Conservation (phyloP, 1,140 invertebrate genomes). For the Laupala kohalensis region DNA sequence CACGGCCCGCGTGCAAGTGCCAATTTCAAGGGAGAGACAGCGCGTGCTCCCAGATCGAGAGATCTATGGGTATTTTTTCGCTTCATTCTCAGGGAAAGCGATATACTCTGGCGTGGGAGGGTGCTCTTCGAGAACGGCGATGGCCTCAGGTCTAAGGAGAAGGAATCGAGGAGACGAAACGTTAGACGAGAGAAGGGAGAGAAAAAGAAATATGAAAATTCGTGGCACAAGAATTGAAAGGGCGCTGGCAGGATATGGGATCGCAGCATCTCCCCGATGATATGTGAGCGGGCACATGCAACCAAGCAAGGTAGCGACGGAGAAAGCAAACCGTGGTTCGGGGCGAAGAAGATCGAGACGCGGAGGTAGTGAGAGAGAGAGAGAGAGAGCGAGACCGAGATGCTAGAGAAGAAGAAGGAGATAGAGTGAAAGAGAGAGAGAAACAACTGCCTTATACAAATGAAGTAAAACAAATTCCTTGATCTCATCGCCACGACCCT, state of each 20-base stretch:
- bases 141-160: background rate
- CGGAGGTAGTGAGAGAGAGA: background rate
- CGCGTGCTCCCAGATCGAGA: background rate
- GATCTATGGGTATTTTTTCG: background rate
- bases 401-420: background rate
- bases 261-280: background rate
- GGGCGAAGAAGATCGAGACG: background rate
- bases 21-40: background rate
- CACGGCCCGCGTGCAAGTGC: background rate
- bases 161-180: background rate
- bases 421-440: background rate
- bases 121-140: background rate
- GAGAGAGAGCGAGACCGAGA: no score
- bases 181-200: background rate
- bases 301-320: background rate
- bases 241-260: background rate
- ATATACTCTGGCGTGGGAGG: background rate
- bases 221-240: background rate
- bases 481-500: conserved; percentile 16
- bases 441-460: conserved; percentile 18
- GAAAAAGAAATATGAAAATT: background rate
- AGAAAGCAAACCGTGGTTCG: background rate
- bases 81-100: background rate
- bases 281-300: background rate
- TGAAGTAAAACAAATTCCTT: conserved; percentile 23